Evolutionary conservation across 2,113 vertebrate species (phyloP).

Genomic region (Hystrix cristata): DNA sequence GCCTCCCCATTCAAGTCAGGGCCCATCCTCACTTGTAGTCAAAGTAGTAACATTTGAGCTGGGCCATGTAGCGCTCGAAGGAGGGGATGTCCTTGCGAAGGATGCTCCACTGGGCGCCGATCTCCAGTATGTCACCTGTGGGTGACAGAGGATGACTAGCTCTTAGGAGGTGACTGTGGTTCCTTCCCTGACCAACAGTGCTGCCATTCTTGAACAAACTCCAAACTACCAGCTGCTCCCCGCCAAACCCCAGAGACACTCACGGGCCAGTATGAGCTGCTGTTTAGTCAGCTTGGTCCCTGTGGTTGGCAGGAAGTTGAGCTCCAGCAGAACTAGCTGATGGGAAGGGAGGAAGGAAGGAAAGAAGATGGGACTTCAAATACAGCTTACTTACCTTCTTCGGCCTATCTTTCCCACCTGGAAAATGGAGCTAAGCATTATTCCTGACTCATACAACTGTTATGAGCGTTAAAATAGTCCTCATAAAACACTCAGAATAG

Average conservation of each 20-base stretch:
- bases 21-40: constrained; percentile 94
- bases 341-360: neutral
- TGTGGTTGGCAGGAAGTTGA: constrained; percentile 95
- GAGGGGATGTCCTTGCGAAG: constrained; percentile 96
- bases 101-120: constrained; percentile 96
- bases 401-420: neutral
- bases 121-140: constrained; percentile 96
- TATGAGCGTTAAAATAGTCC: neutral
- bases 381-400: neutral
- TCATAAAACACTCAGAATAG: neutral
- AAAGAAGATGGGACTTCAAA: neutral
- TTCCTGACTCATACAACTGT: constrained; percentile 5
- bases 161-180: constrained; percentile 37
- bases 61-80: constrained; percentile 97
- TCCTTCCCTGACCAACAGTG: neutral
- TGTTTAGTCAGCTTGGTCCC: constrained; percentile 94
- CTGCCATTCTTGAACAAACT: neutral
- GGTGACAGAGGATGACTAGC: neutral
- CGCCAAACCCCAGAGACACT: constrained; percentile 80
- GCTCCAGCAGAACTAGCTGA: constrained; percentile 94
- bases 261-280: constrained; percentile 95
- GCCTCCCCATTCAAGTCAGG: neutral
- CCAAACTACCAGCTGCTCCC: neutral
- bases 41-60: constrained; percentile 98
- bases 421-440: constrained; percentile 3